phyloP scores from a whole-genome alignment of 2,888 invertebrate genomes.

The Metacarcinus magister region DNA sequence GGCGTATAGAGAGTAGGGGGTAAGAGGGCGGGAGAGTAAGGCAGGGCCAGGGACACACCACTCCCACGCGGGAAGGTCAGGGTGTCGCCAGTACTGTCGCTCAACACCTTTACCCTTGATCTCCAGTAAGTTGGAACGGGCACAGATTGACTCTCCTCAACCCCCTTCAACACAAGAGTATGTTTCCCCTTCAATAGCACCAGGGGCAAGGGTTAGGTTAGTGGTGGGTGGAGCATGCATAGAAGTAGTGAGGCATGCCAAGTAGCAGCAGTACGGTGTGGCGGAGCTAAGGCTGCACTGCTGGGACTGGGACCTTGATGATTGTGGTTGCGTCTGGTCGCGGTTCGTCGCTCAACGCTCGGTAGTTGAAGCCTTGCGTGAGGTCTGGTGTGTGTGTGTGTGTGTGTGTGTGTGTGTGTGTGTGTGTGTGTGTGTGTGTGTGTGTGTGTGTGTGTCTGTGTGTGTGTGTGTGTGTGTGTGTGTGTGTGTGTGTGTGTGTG shows the following conservation, averaged over 20 bases:
- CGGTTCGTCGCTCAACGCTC: not conserved
- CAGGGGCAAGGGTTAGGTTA: not conserved
- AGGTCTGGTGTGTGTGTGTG: not conserved
- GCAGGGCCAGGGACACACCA: constrained; percentile 20
- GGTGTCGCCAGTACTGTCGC: constrained; percentile 10
- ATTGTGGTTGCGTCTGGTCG: not conserved
- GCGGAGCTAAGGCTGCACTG: constrained; percentile 6
- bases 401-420: not conserved
- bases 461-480: no score
- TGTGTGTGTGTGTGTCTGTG: no score
- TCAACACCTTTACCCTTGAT: not conserved
- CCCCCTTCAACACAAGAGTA: not conserved
- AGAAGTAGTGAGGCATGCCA: not conserved
- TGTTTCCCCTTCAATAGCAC: not conserved
- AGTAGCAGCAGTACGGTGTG: not conserved
- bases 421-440: no score
- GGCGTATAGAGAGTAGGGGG: not conserved
- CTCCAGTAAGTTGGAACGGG: not conserved
- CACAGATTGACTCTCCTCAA: not conserved
- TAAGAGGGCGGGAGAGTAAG: not conserved
- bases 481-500: no score
- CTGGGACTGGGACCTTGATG: not conserved
- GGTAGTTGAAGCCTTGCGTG: not conserved
- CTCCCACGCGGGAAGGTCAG: constrained; percentile 39
- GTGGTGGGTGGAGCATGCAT: not conserved